Evolutionary conservation across 1,140 invertebrate genomes (phyloP).

Genomic region (Orussus abietinus): DNA sequence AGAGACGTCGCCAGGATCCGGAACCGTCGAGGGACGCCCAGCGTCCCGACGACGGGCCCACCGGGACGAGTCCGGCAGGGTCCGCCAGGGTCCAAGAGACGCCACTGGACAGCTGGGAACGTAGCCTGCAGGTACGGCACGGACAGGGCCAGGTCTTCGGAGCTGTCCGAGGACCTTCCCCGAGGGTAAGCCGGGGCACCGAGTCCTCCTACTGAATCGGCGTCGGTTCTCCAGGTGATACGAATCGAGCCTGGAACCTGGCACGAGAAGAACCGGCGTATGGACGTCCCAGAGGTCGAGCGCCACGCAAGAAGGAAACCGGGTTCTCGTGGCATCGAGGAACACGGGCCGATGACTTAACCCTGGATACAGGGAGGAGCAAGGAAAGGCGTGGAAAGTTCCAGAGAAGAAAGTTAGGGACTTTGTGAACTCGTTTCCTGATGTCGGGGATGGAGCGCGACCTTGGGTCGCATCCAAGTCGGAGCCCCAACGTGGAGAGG

Average conservation of each 20-base stretch:
- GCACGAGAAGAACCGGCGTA: neutral
- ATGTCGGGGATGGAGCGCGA: slow-evolving; percentile 33
- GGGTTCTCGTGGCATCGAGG: too few relatives aligned
- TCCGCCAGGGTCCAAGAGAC: too few relatives aligned
- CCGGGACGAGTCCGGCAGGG: too few relatives aligned
- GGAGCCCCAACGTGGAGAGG: slow-evolving; percentile 12
- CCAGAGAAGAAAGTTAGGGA: too few relatives aligned
- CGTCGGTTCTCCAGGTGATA: too few relatives aligned
- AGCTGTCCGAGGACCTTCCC: too few relatives aligned
- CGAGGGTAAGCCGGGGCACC: neutral
- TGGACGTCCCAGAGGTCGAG: neutral
- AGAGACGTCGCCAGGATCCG: neutral
- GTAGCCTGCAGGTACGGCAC: too few relatives aligned
- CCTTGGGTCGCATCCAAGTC: slow-evolving; percentile 30
- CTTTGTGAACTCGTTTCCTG: slow-evolving; percentile 10
- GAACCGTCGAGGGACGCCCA: slow-evolving; percentile 2
- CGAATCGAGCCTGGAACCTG: too few relatives aligned
- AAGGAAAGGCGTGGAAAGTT: too few relatives aligned
- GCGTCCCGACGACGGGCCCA: slow-evolving; percentile 9
- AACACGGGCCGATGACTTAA: too few relatives aligned
- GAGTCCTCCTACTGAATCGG: neutral
- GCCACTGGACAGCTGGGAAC: too few relatives aligned
- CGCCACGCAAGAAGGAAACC: neutral
- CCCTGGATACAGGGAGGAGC: too few relatives aligned
- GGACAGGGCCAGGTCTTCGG: neutral